Evolutionary conservation across 2,888 invertebrate species (phyloP).

Genomic region (Melangyna quadrimaculata): DNA sequence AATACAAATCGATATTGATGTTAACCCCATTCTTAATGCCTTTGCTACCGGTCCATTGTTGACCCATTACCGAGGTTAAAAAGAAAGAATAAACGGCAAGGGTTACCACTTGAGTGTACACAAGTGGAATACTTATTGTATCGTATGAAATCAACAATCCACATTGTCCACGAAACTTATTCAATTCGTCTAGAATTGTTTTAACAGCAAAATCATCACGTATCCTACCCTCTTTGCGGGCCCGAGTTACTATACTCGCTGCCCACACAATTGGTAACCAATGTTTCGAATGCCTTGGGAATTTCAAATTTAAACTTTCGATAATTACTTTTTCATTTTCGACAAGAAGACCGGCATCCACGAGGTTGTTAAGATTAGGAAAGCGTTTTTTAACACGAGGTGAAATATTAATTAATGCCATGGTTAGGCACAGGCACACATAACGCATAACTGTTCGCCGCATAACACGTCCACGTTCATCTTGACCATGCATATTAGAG

Average conservation of each 20-base stretch:
- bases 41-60: slow-evolving; percentile 90
- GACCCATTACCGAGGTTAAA: slow-evolving; percentile 92
- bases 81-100: slow-evolving; percentile 94
- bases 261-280: slow-evolving; percentile 97
- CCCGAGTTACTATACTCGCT: slow-evolving; percentile 92
- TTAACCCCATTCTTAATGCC: slow-evolving; percentile 80
- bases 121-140: slow-evolving; percentile 88
- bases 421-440: slow-evolving; percentile 92
- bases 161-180: slow-evolving; percentile 91
- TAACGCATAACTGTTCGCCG: slow-evolving; percentile 91
- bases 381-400: slow-evolving; percentile 94
- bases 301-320: slow-evolving; percentile 89
- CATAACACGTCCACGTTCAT: slow-evolving; percentile 91
- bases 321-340: slow-evolving; percentile 91
- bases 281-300: slow-evolving; percentile 92
- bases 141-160: slow-evolving; percentile 89
- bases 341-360: slow-evolving; percentile 91
- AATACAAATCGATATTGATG: slow-evolving; percentile 90
- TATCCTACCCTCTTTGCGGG: slow-evolving; percentile 94
- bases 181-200: slow-evolving; percentile 93
- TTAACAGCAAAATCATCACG: slow-evolving; percentile 96
- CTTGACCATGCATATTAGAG: slow-evolving; percentile 91
- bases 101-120: slow-evolving; percentile 95
- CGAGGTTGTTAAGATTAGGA: slow-evolving; percentile 90
- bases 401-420: slow-evolving; percentile 93